These are phyloP conservation scores for Oryzias woworae DNA, from an alignment of 2,113 vertebrate genomes.

Conservation along the genomic window DNA sequence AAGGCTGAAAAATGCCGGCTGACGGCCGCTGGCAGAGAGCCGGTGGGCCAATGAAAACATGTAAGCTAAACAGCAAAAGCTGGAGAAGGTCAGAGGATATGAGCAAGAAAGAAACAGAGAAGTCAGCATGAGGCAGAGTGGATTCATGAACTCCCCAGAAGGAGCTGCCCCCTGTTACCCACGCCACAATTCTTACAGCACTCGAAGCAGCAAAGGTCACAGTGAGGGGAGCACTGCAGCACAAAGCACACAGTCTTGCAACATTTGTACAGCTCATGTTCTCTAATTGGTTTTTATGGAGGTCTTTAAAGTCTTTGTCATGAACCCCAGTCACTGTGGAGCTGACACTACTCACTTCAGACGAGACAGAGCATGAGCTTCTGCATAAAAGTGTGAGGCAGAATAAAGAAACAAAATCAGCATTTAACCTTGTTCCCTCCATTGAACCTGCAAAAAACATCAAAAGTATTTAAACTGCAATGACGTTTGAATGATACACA, in stretches of 20 bases:
- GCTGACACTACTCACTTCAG: slow-evolving; percentile 1
- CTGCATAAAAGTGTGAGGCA: no score
- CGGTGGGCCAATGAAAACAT: slow-evolving; percentile 60
- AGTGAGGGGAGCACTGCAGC: neutral
- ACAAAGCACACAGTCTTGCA: slow-evolving; percentile 5
- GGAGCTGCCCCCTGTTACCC: slow-evolving; percentile 2
- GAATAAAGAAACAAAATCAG: no score
- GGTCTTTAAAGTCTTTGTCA: neutral
- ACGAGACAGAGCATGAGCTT: neutral
- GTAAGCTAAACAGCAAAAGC: slow-evolving; percentile 53
- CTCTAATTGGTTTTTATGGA: slow-evolving; percentile 12
- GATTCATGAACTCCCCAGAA: slow-evolving; percentile 19
- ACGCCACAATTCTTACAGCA: neutral
- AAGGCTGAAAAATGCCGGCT: slow-evolving; percentile 63
- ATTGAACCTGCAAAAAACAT: no score
- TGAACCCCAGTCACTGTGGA: neutral
- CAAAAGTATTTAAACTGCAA: no score
- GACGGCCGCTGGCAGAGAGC: slow-evolving; percentile 65
- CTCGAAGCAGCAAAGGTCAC: slow-evolving; percentile 36
- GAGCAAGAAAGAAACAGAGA: slow-evolving; percentile 1
- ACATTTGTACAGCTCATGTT: neutral
- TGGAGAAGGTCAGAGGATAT: slow-evolving; percentile 71
- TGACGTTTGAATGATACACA: no score
- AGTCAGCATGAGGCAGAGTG: slow-evolving; percentile 1
- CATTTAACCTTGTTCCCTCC: no score